Percentiles rank a stretch among this genome's conserved stretches.
Evolutionary conservation across 2,797 vertebrate species (phyloP).

Genomic region (Poecilia picta): DNA sequence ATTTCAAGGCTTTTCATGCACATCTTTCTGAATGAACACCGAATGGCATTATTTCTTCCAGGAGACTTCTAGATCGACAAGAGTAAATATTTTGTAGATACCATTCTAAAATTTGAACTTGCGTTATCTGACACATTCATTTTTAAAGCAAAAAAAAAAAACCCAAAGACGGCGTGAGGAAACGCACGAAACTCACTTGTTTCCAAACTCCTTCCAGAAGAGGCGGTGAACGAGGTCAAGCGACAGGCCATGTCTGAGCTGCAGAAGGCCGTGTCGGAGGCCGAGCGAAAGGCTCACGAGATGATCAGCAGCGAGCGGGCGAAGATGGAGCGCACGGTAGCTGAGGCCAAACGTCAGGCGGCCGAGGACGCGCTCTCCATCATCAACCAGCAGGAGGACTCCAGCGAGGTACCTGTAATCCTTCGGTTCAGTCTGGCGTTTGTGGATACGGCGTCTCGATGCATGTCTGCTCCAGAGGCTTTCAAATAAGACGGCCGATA

Average conservation of each 20-base stretch:
- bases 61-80: slow-evolving; percentile 9
- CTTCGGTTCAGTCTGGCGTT: background rate
- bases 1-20: background rate
- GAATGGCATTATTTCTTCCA: background rate
- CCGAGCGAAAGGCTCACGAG: slow-evolving; percentile 96
- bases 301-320: slow-evolving; percentile 95
- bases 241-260: slow-evolving; percentile 98
- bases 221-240: slow-evolving; percentile 99
- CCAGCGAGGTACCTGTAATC: slow-evolving; percentile 86
- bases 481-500: background rate
- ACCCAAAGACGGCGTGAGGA: slow-evolving; percentile 44
- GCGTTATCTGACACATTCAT: background rate
- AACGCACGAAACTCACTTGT: slow-evolving; percentile 69
- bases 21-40: background rate
- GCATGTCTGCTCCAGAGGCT: slow-evolving; percentile 7
- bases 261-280: slow-evolving; percentile 96
- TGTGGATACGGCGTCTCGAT: background rate
- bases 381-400: slow-evolving; percentile 98
- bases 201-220: slow-evolving; percentile 84
- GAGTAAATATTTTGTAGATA: background rate
- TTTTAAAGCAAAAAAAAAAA: background rate
- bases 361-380: slow-evolving; percentile 93
- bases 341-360: slow-evolving; percentile 94
- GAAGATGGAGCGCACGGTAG: slow-evolving; percentile 97
- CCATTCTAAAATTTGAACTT: background rate